A percentile compares a stretch with the other conserved stretches of the same genome.
phyloP scores from a whole-genome alignment of 2,113 vertebrate species.

The Coptodon bakossiorum region DNA sequence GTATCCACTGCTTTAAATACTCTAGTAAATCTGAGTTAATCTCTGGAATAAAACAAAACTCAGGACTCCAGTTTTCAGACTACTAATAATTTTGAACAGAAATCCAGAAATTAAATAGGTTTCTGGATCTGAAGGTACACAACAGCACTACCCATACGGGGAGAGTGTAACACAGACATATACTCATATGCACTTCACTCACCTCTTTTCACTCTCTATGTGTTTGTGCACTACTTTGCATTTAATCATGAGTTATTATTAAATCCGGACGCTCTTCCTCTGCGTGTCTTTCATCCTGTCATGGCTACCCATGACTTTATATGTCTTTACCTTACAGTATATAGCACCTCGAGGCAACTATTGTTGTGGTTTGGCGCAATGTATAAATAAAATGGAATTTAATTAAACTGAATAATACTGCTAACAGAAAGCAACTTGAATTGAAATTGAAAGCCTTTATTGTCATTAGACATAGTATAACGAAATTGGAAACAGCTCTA shows the following conservation, averaged over 20 bases:
- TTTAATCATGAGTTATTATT: background rate
- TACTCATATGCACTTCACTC: background rate
- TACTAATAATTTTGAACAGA: background rate
- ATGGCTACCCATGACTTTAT: too few relatives aligned
- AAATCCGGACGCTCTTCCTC: too few relatives aligned
- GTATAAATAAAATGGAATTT: background rate
- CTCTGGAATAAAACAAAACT: background rate
- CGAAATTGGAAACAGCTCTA: background rate
- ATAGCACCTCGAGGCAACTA: background rate
- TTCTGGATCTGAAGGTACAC: background rate
- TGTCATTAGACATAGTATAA: rapidly evolving
- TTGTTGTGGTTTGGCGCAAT: background rate
- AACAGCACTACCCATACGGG: background rate
- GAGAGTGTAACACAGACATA: background rate
- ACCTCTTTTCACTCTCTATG: background rate
- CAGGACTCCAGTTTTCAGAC: background rate
- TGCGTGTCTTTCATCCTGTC: too few relatives aligned
- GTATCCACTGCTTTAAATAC: background rate
- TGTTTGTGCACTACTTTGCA: background rate
- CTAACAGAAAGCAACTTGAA: background rate
- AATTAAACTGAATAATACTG: background rate
- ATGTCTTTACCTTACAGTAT: background rate
- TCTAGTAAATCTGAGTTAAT: background rate
- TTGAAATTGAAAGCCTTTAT: background rate
- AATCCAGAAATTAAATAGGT: background rate